Evolutionary conservation across 64 coral and sea anemone species (phyloP).

Genomic region (Cladopsammia gracilis): DNA sequence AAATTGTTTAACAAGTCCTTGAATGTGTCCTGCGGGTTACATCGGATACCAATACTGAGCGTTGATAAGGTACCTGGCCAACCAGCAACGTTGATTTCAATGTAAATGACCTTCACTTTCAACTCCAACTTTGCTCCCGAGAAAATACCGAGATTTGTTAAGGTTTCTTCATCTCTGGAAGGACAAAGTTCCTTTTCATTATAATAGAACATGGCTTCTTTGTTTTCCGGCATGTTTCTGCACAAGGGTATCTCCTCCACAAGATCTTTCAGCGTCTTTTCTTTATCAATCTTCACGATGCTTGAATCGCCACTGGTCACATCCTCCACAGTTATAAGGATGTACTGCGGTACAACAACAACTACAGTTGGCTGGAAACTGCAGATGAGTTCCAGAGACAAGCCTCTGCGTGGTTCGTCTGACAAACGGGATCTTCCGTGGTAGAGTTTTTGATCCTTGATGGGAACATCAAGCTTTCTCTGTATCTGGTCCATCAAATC

Average conservation of each 20-base stretch:
- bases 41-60: too few relatives aligned
- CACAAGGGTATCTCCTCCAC: neutral
- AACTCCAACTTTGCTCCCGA: neutral
- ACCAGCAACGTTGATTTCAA: neutral
- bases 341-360: neutral
- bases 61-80: too few relatives aligned
- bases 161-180: neutral
- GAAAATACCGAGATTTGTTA: conserved; percentile 17
- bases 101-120: neutral
- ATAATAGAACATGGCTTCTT: neutral
- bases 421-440: too few relatives aligned
- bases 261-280: neutral
- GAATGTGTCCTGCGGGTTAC: conserved; percentile 14
- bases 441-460: too few relatives aligned
- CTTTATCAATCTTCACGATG: neutral
- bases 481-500: conserved; percentile 2
- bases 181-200: neutral
- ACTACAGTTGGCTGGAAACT: too few relatives aligned
- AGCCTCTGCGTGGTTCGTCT: too few relatives aligned
- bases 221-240: neutral
- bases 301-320: neutral
- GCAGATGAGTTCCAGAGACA: too few relatives aligned
- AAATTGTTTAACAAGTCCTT: neutral
- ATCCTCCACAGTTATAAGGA: conserved; percentile 3
- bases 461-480: too few relatives aligned